A percentile compares a stretch with the other conserved stretches of the same genome.
Conservation (phyloP, 2,888 invertebrate species). For the Pyralis farinalis region DNA sequence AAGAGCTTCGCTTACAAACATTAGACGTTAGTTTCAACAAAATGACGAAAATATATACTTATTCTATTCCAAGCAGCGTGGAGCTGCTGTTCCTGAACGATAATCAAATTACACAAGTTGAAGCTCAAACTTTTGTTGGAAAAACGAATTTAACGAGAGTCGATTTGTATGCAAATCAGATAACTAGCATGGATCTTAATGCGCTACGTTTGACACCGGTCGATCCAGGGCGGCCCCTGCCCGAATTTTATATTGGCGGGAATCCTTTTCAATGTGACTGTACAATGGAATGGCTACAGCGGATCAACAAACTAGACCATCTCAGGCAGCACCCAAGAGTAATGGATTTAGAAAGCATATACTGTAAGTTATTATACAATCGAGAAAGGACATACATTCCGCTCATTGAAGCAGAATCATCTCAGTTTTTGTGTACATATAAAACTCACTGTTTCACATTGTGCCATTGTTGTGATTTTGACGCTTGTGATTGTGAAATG, state of each 20-base stretch:
- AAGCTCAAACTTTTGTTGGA: slow-evolving; percentile 93
- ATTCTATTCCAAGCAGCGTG: slow-evolving; percentile 90
- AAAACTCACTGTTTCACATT: slow-evolving; percentile 96
- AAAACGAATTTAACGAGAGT: slow-evolving; percentile 94
- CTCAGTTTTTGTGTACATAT: slow-evolving; percentile 95
- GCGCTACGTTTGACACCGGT: slow-evolving; percentile 91
- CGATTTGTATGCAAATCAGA: slow-evolving; percentile 95
- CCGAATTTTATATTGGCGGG: slow-evolving; percentile 95
- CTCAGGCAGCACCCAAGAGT: slow-evolving; percentile 93
- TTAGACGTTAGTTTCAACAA: slow-evolving; percentile 96
- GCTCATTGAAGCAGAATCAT: slow-evolving; percentile 92
- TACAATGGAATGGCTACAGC: slow-evolving; percentile 97
- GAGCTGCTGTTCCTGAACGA: slow-evolving; percentile 94
- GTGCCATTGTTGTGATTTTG: slow-evolving; percentile 98
- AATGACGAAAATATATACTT: slow-evolving; percentile 87
- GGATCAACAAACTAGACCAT: slow-evolving; percentile 92
- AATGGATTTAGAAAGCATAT: slow-evolving; percentile 94
- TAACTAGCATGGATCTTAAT: slow-evolving; percentile 93
- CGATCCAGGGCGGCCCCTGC: slow-evolving; percentile 87
- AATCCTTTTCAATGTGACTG: slow-evolving; percentile 98
- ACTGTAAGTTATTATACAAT: slow-evolving; percentile 93
- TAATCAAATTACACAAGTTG: slow-evolving; percentile 91
- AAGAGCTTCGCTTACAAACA: slow-evolving; percentile 88
- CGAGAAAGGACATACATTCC: slow-evolving; percentile 91
- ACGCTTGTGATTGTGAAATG: slow-evolving; percentile 98